Evolutionary conservation across 2,888 invertebrate genomes (phyloP).

Genomic region (Apodemia mormo): DNA sequence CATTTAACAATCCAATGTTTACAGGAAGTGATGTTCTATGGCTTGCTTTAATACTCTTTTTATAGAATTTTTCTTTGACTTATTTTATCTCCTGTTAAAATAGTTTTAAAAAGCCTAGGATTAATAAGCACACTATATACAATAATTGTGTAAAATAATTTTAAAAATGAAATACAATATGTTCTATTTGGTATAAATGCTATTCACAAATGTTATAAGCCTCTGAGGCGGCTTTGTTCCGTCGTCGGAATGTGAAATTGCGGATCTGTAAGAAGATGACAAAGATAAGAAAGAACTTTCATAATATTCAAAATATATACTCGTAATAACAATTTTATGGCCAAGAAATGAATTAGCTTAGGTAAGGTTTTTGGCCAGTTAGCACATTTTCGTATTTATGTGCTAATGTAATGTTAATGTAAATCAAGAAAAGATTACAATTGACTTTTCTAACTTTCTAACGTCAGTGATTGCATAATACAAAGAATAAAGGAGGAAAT

Average conservation of each 20-base stretch:
- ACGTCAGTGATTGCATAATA: too few species aligned
- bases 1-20: too few species aligned
- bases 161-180: not conserved
- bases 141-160: not conserved
- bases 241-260: not conserved
- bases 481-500: too few species aligned
- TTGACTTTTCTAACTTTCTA: too few species aligned
- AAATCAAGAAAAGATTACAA: too few species aligned
- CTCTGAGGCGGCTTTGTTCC: not conserved
- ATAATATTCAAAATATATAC: not conserved
- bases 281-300: not conserved
- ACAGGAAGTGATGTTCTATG: too few species aligned
- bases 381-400: too few species aligned
- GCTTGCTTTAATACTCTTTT: not conserved
- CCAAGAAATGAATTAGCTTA: too few species aligned
- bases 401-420: too few species aligned
- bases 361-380: too few species aligned
- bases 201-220: not conserved
- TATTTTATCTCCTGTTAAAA: not conserved
- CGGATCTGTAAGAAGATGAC: not conserved
- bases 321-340: not conserved
- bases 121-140: not conserved
- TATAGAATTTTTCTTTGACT: not conserved
- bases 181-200: not conserved
- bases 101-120: not conserved